Percentiles rank a stretch among this genome's conserved stretches.
Evolutionary conservation across 1,140 invertebrate species (phyloP).

Genomic region (Neotoxoptera formosana): DNA sequence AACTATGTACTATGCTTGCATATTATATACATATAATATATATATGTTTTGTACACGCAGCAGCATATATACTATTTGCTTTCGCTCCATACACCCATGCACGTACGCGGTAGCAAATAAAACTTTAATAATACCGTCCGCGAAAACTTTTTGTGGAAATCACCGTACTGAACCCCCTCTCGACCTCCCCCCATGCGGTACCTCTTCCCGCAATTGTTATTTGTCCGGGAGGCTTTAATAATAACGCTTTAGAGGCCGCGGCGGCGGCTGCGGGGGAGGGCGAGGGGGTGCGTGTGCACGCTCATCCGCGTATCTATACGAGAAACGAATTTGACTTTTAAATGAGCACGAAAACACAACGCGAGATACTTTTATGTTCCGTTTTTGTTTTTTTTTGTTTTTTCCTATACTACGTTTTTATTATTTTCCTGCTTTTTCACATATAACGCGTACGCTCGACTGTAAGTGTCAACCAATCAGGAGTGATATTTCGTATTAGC

Average conservation of each 20-base stretch:
- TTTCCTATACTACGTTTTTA: not conserved
- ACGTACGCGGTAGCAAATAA: conserved; percentile 36
- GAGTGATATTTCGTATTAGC: not conserved
- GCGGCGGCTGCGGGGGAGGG: not conserved
- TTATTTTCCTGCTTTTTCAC: not conserved
- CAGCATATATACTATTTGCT: not conserved
- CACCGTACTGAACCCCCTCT: conserved; percentile 26
- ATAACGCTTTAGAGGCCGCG: not conserved
- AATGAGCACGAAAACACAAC: conserved; percentile 44
- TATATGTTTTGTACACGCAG: too few relatives aligned
- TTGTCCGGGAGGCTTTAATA: conserved; percentile 52
- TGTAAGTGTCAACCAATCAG: not conserved
- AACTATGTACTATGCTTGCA: not conserved
- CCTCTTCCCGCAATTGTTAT: conserved; percentile 49
- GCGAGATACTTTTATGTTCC: conserved; percentile 48
- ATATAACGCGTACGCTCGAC: not conserved
- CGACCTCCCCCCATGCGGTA: too few relatives aligned
- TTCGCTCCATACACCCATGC: not conserved
- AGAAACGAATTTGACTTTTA: conserved; percentile 49
- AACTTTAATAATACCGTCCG: conserved; percentile 53
- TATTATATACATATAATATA: not conserved
- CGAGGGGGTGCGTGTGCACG: not conserved
- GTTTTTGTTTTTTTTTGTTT: conserved; percentile 47
- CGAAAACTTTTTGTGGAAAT: conserved; percentile 51
- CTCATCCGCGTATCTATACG: not conserved